Base-by-base conservation (phyloP, 2,888 invertebrate genomes). In the Monochamus alternatus region DNA sequence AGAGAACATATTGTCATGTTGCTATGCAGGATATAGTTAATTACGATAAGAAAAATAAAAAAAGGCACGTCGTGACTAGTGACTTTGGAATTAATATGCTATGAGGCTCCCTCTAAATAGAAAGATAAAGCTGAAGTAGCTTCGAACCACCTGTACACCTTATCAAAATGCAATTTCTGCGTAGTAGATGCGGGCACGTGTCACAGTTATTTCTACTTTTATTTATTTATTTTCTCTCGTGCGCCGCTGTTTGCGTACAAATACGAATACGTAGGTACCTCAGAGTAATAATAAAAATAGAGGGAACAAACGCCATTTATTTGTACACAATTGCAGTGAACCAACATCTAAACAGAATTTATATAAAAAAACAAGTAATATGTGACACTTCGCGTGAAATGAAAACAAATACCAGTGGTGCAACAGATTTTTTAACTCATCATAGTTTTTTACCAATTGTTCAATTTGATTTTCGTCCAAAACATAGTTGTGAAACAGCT, bases 101-200 rank as follows among this genome's bases (percentile, higher is more conserved):
- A 70, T 75, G 30, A 70, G 70, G 70, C 74, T 75, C 74, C 74
- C 74, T 75, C 69, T 65, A 70, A 70, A 75, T 75, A 70, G 70
- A 69, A 67, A 75, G 74, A 75, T 75, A 75, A 75, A 75, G 74
- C 74, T 70, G 74, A 70, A 70, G 74, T 66, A 75, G 74, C 74
- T 60, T 65, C 64, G 66, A 70, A 70, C 70, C 74, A 75, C 74
- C 74, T 75, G 74, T 75, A 75, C 44, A 22, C 66, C 80, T 82
- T 81, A 82, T 82, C 82, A 80, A 77, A 79, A 81, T 81, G 81
- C 80, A 81, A 81, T 81, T 81, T 81, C 81, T 76, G 75, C 76
- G 64, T 75, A 78, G 73, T 71, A 69, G 67, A 82, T 82, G 82
- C 82, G 82, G 82, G 82, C 82, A 80, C 82, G 82, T 79, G 82